Conservation (phyloP, 2,888 invertebrate genomes). For the Galeopsomyia nigrocyanea region DNA sequence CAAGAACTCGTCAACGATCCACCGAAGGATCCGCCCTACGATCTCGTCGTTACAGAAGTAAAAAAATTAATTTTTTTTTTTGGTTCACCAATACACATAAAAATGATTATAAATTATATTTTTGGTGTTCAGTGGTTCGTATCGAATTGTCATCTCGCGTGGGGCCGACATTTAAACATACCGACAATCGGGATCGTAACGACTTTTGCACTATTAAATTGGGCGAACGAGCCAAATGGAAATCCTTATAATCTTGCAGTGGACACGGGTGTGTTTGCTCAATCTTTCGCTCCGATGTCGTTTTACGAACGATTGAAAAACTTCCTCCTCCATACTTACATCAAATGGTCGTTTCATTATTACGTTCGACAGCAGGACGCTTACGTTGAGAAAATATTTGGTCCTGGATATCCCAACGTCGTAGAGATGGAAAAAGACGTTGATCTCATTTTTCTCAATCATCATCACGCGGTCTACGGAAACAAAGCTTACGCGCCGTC, state of each 20-base stretch:
- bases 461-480: conserved; percentile 71
- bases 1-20: background rate
- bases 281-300: conserved; percentile 48
- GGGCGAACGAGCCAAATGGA: conserved; percentile 16
- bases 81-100: too few relatives aligned
- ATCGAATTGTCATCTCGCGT: too few relatives aligned
- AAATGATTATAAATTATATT: too few relatives aligned
- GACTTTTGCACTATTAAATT: background rate
- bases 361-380: background rate
- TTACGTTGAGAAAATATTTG: conserved; percentile 26
- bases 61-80: too few relatives aligned
- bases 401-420: conserved; percentile 31
- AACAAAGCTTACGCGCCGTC: conserved; percentile 69
- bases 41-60: too few relatives aligned
- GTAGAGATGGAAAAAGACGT: conserved; percentile 57
- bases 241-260: conserved; percentile 3
- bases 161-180: background rate
- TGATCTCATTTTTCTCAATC: conserved; percentile 69
- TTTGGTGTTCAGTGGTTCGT: too few relatives aligned
- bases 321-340: conserved; percentile 26
- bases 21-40: too few relatives aligned
- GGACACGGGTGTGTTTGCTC: background rate
- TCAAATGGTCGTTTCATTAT: conserved; percentile 13
- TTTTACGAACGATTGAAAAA: conserved; percentile 59
- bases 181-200: too few relatives aligned